These are phyloP conservation scores for Aplidium turbinatum DNA, from an alignment of 23 tunicate genomes.

Conservation along the genomic window DNA sequence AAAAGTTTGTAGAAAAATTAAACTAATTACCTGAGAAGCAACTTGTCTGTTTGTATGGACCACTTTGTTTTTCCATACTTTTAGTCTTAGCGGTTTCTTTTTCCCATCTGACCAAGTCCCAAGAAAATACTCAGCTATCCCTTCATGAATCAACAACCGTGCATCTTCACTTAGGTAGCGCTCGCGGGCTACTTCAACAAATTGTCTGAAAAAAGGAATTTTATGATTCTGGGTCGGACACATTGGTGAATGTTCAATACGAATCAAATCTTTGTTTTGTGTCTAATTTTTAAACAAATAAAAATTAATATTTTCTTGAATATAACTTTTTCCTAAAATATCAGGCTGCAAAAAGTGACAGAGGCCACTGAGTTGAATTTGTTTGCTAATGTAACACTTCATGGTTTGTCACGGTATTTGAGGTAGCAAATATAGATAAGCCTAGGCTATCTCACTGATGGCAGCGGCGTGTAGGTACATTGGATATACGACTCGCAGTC, in stretches of 20 bases:
- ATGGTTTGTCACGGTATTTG: too few species aligned
- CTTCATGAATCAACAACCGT: constrained; percentile 29
- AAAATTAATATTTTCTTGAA: background rate
- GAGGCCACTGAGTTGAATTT: too few species aligned
- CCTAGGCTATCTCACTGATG: too few species aligned
- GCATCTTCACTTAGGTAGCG: constrained; percentile 40
- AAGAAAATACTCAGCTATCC: constrained; percentile 56
- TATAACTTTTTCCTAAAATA: too few species aligned
- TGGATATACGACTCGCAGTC: too few species aligned
- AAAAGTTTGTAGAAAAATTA: too few species aligned
- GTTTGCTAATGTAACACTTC: too few species aligned
- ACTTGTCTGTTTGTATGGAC: constrained; percentile 60
- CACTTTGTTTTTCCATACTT: constrained; percentile 60
- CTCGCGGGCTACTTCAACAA: constrained; percentile 69
- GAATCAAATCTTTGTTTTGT: background rate
- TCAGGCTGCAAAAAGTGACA: too few species aligned
- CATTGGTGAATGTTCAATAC: too few species aligned
- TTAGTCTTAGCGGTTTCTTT: constrained; percentile 53
- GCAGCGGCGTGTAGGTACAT: too few species aligned
- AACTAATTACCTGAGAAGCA: constrained; percentile 65
- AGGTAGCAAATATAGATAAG: too few species aligned
- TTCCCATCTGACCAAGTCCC: constrained; percentile 70
- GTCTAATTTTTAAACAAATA: background rate
- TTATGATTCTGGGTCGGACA: too few species aligned
- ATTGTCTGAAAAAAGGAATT: constrained; percentile 85